A percentile compares a stretch with the other conserved stretches of the same genome.
These are phyloP conservation scores for Parasteatoda tepidariorum DNA, from an alignment of 1,140 invertebrate species.

Conservation along the genomic window DNA sequence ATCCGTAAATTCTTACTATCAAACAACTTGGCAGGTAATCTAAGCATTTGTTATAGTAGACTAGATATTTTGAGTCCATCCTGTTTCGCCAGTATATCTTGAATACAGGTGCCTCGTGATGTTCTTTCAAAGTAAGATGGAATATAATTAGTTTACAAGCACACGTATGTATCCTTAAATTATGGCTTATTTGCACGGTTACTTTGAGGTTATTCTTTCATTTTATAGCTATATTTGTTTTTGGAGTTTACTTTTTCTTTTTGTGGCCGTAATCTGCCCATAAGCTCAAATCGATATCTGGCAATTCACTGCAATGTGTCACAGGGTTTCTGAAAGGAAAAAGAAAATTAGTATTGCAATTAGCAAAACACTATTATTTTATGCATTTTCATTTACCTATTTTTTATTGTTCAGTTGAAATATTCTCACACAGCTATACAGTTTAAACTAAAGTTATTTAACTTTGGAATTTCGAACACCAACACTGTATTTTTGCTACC, in stretches of 20 bases:
- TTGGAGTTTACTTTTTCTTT: constrained; percentile 46
- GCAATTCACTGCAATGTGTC: constrained; percentile 63
- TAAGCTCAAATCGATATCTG: constrained; percentile 62
- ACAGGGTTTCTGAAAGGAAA: constrained; percentile 41
- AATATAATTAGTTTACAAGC: neutral
- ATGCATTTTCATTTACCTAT: neutral
- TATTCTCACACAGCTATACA: too few relatives aligned
- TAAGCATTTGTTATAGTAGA: constrained; percentile 24
- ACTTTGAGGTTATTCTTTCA: neutral
- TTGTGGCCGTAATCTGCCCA: constrained; percentile 63
- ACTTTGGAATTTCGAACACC: too few relatives aligned
- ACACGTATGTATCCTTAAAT: constrained; percentile 3
- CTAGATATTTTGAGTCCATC: constrained; percentile 48
- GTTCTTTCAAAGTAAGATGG: neutral
- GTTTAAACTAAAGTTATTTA: too few relatives aligned
- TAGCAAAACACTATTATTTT: neutral
- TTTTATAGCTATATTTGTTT: neutral
- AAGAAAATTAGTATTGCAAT: neutral
- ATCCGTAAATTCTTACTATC: neutral
- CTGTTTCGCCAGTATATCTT: neutral
- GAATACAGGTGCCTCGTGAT: neutral
- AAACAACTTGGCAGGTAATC: constrained; percentile 1
- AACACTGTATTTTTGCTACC: too few relatives aligned
- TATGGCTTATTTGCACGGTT: constrained; percentile 28
- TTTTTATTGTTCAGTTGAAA: too few relatives aligned